Conservation (phyloP, 2,113 vertebrate genomes). For the Spea multiplicata region DNA sequence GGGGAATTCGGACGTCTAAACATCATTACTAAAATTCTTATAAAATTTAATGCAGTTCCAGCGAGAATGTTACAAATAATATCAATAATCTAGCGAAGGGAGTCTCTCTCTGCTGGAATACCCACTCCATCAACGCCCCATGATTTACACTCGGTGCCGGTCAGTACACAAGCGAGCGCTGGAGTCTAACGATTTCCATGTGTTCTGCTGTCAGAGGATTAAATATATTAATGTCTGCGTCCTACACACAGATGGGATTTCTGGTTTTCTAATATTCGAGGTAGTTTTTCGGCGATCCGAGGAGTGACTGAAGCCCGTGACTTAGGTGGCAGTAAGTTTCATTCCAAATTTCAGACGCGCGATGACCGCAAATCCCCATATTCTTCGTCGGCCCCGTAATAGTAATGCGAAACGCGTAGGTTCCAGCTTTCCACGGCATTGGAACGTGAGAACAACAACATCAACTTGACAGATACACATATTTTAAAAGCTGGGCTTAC, state of each 20-base stretch:
- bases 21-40: neutral
- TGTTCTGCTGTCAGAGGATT: slow-evolving; percentile 25
- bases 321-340: slow-evolving; percentile 7
- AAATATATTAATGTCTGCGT: slow-evolving; percentile 22
- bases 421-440: neutral
- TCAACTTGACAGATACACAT: neutral
- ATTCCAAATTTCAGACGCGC: neutral
- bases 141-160: neutral
- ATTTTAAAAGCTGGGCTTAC: neutral
- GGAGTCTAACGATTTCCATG: slow-evolving; percentile 11
- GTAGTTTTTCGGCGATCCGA: slow-evolving; percentile 18
- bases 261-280: slow-evolving; percentile 5
- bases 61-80: neutral
- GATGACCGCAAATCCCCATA: neutral
- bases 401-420: neutral
- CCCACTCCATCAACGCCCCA: neutral
- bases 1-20: neutral
- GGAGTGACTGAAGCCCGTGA: slow-evolving; percentile 24
- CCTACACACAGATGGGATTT: slow-evolving; percentile 28
- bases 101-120: neutral
- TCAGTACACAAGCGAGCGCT: neutral
- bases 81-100: neutral
- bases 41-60: neutral
- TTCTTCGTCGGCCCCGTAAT: neutral
- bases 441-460: neutral